phyloP scores from a whole-genome alignment of 2,888 invertebrate genomes.

The Arenicola marina region DNA sequence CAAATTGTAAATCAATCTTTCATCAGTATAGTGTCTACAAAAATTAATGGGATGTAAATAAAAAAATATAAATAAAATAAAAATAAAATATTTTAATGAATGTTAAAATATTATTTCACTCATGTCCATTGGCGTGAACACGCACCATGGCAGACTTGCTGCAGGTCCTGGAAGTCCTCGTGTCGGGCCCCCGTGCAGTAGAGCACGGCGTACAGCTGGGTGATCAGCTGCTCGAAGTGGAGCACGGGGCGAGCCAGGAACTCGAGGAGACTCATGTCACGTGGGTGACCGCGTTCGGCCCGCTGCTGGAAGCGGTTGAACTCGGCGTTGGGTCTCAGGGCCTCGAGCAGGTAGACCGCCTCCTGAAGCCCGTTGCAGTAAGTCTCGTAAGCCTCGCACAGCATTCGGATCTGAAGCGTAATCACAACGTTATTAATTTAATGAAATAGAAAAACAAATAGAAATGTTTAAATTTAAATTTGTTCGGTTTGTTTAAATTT shows the following conservation, averaged over 20 bases:
- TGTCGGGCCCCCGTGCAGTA: not conserved
- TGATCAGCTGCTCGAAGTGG: not conserved
- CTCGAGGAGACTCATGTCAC: not conserved
- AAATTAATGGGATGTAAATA: too few species aligned
- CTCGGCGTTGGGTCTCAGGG: not conserved
- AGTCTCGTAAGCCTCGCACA: constrained; percentile 5
- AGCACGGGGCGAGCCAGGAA: not conserved
- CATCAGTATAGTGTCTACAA: too few species aligned
- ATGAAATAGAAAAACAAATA: too few species aligned
- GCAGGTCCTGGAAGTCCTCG: not conserved
- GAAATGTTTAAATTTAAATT: too few species aligned
- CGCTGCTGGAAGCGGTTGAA: not conserved
- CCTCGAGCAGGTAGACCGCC: not conserved
- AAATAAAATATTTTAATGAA: too few species aligned
- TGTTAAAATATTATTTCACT: too few species aligned
- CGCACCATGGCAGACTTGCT: not conserved
- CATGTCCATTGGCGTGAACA: too few species aligned
- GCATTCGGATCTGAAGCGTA: not conserved
- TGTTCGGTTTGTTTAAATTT: too few species aligned
- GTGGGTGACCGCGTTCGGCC: not conserved
- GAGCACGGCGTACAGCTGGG: not conserved
- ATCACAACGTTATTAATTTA: too few species aligned
- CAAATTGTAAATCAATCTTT: too few species aligned
- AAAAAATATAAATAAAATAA: too few species aligned
- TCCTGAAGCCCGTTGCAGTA: not conserved